Percentiles rank a stretch among this genome's conserved stretches.
These are phyloP conservation scores for Gracilinanus agilis DNA, from an alignment of 2,113 vertebrate species.

Conservation along the genomic window DNA sequence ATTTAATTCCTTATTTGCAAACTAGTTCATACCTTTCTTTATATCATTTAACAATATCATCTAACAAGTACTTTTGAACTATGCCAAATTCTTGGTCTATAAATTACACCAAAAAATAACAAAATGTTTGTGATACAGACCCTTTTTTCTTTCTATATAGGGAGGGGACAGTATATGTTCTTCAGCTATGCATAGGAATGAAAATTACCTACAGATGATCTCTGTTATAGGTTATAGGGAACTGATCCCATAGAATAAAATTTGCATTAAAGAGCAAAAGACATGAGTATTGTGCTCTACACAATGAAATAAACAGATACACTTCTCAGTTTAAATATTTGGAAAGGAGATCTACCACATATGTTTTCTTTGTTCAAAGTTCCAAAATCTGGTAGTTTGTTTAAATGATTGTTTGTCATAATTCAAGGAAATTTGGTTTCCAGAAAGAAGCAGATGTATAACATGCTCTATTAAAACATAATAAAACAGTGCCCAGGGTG, in stretches of 20 bases:
- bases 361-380: conserved; percentile 72
- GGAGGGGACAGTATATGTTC: conserved; percentile 71
- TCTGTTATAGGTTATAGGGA: conserved; percentile 77
- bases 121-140: conserved; percentile 75
- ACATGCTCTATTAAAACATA: conserved; percentile 71
- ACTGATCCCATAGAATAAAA: conserved; percentile 67
- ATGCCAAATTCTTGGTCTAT: conserved; percentile 6
- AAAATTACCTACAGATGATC: conserved; percentile 79
- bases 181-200: conserved; percentile 73
- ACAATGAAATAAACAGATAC: conserved; percentile 73
- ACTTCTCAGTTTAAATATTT: conserved; percentile 80
- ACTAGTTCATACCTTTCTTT: not conserved
- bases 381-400: conserved; percentile 71
- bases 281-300: conserved; percentile 74
- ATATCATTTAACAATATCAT: conserved; percentile 13
- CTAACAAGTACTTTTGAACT: conserved; percentile 42
- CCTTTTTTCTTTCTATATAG: conserved; percentile 70
- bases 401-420: conserved; percentile 78
- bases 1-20: not conserved
- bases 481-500: conserved; percentile 61
- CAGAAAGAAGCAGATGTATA: conserved; percentile 61
- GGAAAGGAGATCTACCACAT: conserved; percentile 80
- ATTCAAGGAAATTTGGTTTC: conserved; percentile 77
- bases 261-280: conserved; percentile 79
- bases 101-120: conserved; percentile 62